A percentile compares a stretch with the other conserved stretches of the same genome.
These are phyloP conservation scores for Acronicta psi DNA, from an alignment of 2,888 invertebrate species.

Conservation along the genomic window DNA sequence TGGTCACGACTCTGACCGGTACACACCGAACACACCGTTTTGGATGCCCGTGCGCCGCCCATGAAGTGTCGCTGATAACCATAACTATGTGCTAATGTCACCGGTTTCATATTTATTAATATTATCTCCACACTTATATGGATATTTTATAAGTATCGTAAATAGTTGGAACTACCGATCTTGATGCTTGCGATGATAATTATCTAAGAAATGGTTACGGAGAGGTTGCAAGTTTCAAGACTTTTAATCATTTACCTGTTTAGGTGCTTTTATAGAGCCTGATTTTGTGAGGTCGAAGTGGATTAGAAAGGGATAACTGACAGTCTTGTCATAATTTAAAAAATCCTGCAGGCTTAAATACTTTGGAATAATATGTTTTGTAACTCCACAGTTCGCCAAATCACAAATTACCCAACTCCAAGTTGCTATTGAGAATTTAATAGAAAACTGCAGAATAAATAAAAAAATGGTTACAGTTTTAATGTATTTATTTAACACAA, in stretches of 20 bases:
- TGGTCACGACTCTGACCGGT: slow-evolving; percentile 78
- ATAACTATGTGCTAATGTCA: slow-evolving; percentile 76
- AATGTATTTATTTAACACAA: too few relatives aligned
- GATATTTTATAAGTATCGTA: slow-evolving; percentile 53
- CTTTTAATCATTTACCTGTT: neutral
- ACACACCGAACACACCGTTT: slow-evolving; percentile 68
- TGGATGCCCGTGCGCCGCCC: slow-evolving; percentile 71
- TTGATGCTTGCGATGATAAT: slow-evolving; percentile 40
- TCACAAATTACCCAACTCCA: too few relatives aligned
- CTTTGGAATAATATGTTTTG: too few relatives aligned
- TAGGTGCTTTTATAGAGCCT: neutral
- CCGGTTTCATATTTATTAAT: slow-evolving; percentile 59
- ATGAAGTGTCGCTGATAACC: slow-evolving; percentile 78
- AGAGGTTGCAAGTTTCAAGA: neutral
- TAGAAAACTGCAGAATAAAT: too few relatives aligned
- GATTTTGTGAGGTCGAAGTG: neutral
- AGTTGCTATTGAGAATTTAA: too few relatives aligned
- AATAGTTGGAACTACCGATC: slow-evolving; percentile 28
- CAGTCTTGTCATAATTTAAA: too few relatives aligned
- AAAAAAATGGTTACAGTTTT: too few relatives aligned
- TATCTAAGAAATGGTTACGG: slow-evolving; percentile 7
- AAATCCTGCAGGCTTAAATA: too few relatives aligned
- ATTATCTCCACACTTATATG: slow-evolving; percentile 48
- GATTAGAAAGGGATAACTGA: neutral
- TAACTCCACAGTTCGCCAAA: too few relatives aligned